phyloP scores from a whole-genome alignment of 2,888 invertebrate genomes.

The Lypha dubia region DNA sequence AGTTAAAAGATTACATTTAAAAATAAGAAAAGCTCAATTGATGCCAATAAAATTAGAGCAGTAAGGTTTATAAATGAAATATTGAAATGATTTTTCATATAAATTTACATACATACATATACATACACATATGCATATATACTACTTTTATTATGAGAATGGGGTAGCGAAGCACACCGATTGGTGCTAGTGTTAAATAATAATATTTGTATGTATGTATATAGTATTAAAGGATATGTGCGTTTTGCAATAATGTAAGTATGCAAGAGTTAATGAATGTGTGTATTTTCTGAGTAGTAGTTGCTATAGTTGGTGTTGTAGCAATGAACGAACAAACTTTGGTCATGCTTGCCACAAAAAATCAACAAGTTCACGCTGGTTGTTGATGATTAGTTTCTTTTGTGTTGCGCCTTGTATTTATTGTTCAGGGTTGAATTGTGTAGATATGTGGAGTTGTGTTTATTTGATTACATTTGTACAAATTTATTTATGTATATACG shows the following conservation, averaged over 20 bases:
- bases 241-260: not conserved
- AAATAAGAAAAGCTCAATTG: too few relatives aligned
- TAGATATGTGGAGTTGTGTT: not conserved
- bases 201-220: too few relatives aligned
- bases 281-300: not conserved
- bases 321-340: not conserved
- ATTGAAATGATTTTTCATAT: too few relatives aligned
- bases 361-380: conserved; percentile 62
- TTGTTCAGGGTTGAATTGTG: not conserved
- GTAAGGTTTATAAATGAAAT: too few relatives aligned
- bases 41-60: too few relatives aligned
- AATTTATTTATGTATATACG: not conserved
- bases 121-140: too few relatives aligned
- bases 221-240: not conserved
- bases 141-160: too few relatives aligned
- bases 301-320: not conserved
- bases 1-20: too few relatives aligned
- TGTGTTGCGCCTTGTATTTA: conserved; percentile 35
- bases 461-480: not conserved
- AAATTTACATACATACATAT: too few relatives aligned
- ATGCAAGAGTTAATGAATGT: not conserved
- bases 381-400: conserved; percentile 54
- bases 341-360: conserved; percentile 35
- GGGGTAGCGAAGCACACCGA: too few relatives aligned
- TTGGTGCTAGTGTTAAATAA: too few relatives aligned